Evolutionary conservation across 53 echinoderm and acorn worm genomes (phyloP), one percentile per base, ranked within the genome.

Genomic region (Crossaster papposus): DNA sequence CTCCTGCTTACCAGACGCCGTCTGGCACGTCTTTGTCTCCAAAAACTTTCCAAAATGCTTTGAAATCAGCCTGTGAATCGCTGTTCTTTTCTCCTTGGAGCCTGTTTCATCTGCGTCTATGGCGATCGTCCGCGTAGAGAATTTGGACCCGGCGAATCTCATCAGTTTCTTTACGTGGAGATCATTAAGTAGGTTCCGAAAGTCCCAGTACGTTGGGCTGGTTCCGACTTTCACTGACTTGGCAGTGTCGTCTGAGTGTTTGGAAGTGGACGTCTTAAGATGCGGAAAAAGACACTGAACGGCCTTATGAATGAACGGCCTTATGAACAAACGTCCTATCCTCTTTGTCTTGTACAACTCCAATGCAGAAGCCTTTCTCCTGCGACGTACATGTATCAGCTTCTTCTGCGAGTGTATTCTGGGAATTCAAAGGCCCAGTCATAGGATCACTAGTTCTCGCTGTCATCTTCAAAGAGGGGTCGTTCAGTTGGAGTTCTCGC

Each of bases 21-120:
- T 33, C 36, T 32, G 23, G 54, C 91, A 94, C 15, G 96, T 94
- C 90, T 96, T 96, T 22, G 89, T 93, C 64, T 93, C 94, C 83
- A 96, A 22, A 52, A 94, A 84, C 38, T 91, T 86, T 31, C 96
- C 96, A 88, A 82, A 96, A 62, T 94, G 94, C 81, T 90, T 93
- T 8, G 93, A 89, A 30, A 96, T 73, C 83, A 93, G 78, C 65
- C 93, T 78, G 79, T 96, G 96, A 8, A 96, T 18, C 8, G 82
- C 50, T 4, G 96, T 94, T 30, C 96, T 91, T 53, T 76, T 37
- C 31, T 93, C 79, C 52, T 94, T 96, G 36, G 73, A 79, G 29
- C 58, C 58, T 2, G 14, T n/a, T 3, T 58, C 72, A 63, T 72
- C 54, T 13, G 37, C 65, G 14, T 54, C 79, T 2, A 93, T 80